Evolutionary conservation across 2,797 vertebrate species (phyloP).

Genomic region (Phylloscopus collybita): DNA sequence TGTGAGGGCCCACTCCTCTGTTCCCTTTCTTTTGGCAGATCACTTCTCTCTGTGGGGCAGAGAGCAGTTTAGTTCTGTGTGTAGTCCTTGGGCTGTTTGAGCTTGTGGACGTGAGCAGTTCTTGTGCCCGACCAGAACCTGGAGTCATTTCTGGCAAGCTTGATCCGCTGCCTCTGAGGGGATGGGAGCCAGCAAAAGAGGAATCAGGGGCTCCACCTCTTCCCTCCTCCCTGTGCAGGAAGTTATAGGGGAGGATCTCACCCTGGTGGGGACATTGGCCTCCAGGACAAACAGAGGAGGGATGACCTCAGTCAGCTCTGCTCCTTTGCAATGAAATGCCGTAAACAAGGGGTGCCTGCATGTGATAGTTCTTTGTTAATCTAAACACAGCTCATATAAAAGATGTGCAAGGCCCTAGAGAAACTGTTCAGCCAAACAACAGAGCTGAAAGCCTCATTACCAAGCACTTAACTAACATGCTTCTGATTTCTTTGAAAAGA

Average conservation of each 20-base stretch:
- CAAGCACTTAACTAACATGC: neutral
- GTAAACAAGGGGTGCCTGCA: slow-evolving; percentile 23
- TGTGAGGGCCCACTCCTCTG: fast-evolving
- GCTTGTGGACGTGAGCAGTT: fast-evolving
- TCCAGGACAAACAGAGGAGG: slow-evolving; percentile 27
- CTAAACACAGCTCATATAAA: slow-evolving; percentile 34
- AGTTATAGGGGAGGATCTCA: neutral
- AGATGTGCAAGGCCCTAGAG: neutral
- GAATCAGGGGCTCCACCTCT: neutral
- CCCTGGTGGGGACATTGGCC: neutral
- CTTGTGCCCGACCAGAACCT: neutral
- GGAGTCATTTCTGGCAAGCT: neutral
- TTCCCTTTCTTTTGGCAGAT: neutral
- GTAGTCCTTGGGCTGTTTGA: fast-evolving
- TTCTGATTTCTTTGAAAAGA: slow-evolving; percentile 29
- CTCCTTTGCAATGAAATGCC: neutral
- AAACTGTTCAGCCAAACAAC: neutral
- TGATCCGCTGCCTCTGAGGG: neutral
- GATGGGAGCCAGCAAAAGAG: neutral
- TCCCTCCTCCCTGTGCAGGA: neutral
- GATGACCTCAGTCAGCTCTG: slow-evolving; percentile 11
- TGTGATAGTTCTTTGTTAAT: neutral
- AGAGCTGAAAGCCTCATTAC: neutral
- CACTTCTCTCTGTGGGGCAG: neutral
- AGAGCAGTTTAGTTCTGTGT: neutral